phyloP scores from a whole-genome alignment of 2,888 invertebrate genomes.

The Petrolisthes cinctipes region DNA sequence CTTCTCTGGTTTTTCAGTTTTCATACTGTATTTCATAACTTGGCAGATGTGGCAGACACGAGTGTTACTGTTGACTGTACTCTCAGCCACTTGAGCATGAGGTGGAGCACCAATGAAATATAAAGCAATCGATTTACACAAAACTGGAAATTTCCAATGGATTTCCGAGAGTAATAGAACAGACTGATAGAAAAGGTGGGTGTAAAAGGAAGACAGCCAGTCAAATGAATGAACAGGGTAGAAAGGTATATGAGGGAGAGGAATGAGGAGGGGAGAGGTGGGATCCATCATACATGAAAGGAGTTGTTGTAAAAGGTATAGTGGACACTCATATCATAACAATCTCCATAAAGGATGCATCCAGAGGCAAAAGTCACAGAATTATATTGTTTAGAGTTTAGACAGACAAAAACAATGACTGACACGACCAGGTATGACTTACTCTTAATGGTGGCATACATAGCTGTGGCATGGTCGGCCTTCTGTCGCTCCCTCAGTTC shows the following conservation, averaged over 20 bases:
- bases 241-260: neutral
- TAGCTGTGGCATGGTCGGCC: conserved; percentile 43
- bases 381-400: no score
- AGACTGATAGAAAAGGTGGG: no score
- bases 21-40: no score
- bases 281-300: no score
- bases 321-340: no score
- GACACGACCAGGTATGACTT: neutral
- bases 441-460: conserved; percentile 51
- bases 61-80: neutral
- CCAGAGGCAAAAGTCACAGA: no score
- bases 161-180: no score
- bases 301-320: no score
- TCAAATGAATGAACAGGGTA: neutral
- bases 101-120: neutral
- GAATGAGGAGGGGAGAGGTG: neutral
- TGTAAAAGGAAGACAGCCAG: no score
- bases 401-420: no score
- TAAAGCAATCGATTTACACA: neutral
- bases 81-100: neutral
- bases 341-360: no score
- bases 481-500: conserved; percentile 52
- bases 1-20: no score
- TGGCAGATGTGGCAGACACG: neutral
- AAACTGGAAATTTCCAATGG: neutral